A percentile compares a stretch with the other conserved stretches of the same genome.
These are phyloP conservation scores for Pyrgilauda ruficollis DNA, from an alignment of 2,113 vertebrate species.

Conservation along the genomic window DNA sequence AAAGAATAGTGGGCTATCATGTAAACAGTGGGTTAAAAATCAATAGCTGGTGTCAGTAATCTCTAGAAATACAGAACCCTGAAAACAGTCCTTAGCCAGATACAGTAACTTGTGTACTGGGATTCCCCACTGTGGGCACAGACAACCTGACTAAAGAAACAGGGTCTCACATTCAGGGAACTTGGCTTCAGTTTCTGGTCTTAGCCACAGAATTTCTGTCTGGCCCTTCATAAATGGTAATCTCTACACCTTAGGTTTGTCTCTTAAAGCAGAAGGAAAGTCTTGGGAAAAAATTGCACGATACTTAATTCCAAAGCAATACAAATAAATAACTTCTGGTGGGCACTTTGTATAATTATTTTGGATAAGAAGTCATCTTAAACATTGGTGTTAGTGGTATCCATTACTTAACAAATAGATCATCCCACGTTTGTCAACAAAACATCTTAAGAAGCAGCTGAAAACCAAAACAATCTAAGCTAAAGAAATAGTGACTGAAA, in stretches of 20 bases:
- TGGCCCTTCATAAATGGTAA: not conserved
- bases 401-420: not conserved
- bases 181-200: not conserved
- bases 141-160: not conserved
- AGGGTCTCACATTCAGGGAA: not conserved
- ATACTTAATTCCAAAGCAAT: not conserved
- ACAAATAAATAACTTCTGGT: not conserved
- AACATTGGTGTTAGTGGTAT: not conserved
- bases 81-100: not conserved
- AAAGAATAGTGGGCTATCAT: not conserved
- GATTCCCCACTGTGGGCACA: not conserved
- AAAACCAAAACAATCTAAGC: not conserved
- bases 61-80: not conserved
- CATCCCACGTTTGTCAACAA: not conserved
- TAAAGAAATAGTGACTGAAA: not conserved
- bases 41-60: not conserved
- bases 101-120: not conserved
- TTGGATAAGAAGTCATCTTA: not conserved
- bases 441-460: not conserved
- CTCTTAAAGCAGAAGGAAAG: not conserved
- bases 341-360: not conserved
- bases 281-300: not conserved
- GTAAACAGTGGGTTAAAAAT: not conserved
- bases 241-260: not conserved
- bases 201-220: not conserved